Percentiles rank a stretch among this genome's conserved stretches.
These are phyloP conservation scores for Lepidocyrtoides sp. DNA, from an alignment of 2,888 invertebrate genomes.

Conservation along the genomic window DNA sequence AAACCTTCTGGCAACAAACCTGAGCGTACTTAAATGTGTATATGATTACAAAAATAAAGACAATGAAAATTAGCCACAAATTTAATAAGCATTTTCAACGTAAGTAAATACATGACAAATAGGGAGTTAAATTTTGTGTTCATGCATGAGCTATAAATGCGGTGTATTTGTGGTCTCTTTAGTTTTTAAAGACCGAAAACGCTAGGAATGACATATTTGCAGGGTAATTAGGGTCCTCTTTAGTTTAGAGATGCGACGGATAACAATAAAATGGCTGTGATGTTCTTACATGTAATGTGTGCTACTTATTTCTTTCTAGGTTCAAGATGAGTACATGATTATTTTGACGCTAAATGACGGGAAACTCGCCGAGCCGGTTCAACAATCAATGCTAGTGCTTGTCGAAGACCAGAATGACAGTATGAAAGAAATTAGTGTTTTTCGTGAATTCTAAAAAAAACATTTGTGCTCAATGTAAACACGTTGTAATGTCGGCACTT, in stretches of 20 bases:
- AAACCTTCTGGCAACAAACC: too few relatives aligned
- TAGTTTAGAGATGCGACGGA: not conserved
- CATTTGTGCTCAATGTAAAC: not conserved
- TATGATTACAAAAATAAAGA: not conserved
- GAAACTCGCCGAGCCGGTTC: slow-evolving; percentile 94
- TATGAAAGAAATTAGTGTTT: slow-evolving; percentile 33
- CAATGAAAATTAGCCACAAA: not conserved
- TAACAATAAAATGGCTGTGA: not conserved
- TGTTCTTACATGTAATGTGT: not conserved
- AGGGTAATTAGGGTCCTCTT: not conserved
- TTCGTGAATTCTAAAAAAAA: not conserved
- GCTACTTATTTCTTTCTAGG: slow-evolving; percentile 87
- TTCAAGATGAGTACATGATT: slow-evolving; percentile 95
- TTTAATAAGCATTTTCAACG: not conserved
- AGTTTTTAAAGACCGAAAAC: not conserved
- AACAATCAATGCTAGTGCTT: slow-evolving; percentile 94
- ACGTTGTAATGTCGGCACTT: not conserved
- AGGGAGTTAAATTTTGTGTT: too few relatives aligned
- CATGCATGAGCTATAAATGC: too few relatives aligned
- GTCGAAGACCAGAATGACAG: slow-evolving; percentile 92
- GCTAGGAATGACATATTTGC: slow-evolving; percentile 24
- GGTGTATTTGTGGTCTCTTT: too few relatives aligned
- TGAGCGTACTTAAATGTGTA: too few relatives aligned
- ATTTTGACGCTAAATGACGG: slow-evolving; percentile 96
- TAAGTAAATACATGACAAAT: too few relatives aligned